Conservation (phyloP, 1,140 invertebrate genomes). For the Trichonephila inaurata region DNA sequence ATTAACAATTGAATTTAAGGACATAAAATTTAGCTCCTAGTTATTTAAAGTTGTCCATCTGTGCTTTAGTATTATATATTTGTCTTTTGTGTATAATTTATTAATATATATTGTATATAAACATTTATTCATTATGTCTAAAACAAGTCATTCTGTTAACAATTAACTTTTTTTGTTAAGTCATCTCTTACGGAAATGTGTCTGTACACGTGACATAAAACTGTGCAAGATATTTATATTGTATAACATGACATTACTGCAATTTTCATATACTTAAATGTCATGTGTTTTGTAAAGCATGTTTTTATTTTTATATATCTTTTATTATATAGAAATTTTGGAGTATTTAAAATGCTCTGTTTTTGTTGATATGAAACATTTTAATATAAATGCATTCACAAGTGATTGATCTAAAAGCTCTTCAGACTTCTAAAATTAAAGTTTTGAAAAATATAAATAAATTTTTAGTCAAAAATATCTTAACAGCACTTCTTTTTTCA, state of each 20-base stretch:
- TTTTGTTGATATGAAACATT: conserved; percentile 1
- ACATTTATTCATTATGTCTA: conserved; percentile 11
- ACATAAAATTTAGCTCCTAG: too few species aligned
- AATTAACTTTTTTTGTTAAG: conserved; percentile 13
- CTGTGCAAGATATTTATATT: conserved; percentile 17
- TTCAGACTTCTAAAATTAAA: neutral
- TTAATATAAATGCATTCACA: neutral
- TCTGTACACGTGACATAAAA: neutral
- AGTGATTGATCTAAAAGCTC: neutral
- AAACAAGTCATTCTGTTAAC: conserved; percentile 10
- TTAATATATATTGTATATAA: conserved; percentile 27
- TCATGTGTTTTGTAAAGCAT: conserved; percentile 23
- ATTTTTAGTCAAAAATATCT: too few species aligned
- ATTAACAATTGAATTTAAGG: too few species aligned
- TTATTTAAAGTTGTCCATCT: too few species aligned
- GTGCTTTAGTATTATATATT: too few species aligned
- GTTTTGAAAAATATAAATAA: too few species aligned
- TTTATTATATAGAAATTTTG: conserved; percentile 22
- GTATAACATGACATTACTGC: conserved; percentile 21
- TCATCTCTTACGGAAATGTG: neutral
- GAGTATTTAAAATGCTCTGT: neutral
- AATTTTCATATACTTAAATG: conserved; percentile 32
- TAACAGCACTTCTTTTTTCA: too few species aligned
- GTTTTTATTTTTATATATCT: conserved; percentile 39
- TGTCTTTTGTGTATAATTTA: neutral